Evolutionary conservation across 2,797 vertebrate genomes (phyloP).

Genomic region (Champsocephalus gunnari): DNA sequence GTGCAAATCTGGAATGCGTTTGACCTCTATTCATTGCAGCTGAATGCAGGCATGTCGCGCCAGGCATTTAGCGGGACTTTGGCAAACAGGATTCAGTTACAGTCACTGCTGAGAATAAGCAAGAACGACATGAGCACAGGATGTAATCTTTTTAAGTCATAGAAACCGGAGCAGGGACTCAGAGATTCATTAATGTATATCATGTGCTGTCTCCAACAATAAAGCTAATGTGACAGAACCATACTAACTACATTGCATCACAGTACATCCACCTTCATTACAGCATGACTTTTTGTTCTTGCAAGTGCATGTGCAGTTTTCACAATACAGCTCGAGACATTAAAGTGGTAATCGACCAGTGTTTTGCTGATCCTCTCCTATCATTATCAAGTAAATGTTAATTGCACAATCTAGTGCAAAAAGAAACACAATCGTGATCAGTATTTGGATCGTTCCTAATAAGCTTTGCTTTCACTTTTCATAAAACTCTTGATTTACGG

Average conservation of each 20-base stretch:
- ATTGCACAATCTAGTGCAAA: too few relatives aligned
- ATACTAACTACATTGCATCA: conserved; percentile 6
- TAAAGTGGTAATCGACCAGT: not conserved
- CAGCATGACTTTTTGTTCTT: conserved; percentile 26
- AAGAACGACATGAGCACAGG: conserved; percentile 25
- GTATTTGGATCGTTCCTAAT: too few relatives aligned
- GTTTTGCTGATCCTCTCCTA: too few relatives aligned
- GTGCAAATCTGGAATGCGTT: conserved; percentile 19
- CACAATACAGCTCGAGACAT: conserved; percentile 5
- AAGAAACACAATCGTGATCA: too few relatives aligned
- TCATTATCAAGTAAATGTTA: too few relatives aligned
- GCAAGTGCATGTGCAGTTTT: conserved; percentile 12
- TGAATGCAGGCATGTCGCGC: conserved; percentile 36
- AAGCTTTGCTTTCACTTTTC: too few relatives aligned
- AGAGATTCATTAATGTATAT: conserved; percentile 29
- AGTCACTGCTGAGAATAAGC: conserved; percentile 42
- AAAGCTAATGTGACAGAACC: conserved; percentile 29
- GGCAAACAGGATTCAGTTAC: conserved; percentile 26
- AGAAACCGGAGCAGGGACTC: conserved; percentile 16
- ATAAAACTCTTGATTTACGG: too few relatives aligned
- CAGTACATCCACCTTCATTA: not conserved
- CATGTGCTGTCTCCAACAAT: conserved; percentile 15
- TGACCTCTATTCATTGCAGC: conserved; percentile 28
- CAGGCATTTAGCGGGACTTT: conserved; percentile 32
- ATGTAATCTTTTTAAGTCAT: conserved; percentile 33